These are phyloP conservation scores for Hydrocynus forskahlii DNA, from an alignment of 2,797 vertebrate genomes.

Conservation along the genomic window DNA sequence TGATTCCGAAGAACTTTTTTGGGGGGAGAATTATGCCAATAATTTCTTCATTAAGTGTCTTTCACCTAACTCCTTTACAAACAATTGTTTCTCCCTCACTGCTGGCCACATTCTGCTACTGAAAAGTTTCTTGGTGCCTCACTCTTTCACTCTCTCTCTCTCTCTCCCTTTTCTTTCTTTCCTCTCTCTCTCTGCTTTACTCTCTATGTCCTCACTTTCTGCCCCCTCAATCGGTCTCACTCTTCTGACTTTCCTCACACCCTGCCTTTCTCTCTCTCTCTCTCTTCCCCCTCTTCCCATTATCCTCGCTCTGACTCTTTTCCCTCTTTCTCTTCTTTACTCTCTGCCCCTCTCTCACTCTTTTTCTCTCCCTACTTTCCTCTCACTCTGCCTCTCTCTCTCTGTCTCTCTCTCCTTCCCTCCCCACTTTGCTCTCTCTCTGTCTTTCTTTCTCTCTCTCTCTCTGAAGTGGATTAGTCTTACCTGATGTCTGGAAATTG, in stretches of 20 bases:
- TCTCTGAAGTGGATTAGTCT: neutral
- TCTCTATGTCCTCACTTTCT: no score
- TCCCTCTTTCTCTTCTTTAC: no score
- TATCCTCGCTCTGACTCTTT: no score
- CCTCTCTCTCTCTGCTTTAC: neutral
- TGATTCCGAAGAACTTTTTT: neutral
- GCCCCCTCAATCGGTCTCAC: no score
- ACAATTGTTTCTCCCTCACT: neutral
- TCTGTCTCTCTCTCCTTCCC: neutral
- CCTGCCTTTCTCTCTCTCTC: no score
- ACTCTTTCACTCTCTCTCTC: neutral
- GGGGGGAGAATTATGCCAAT: neutral
- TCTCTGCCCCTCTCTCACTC: no score
- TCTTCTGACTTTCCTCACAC: no score
- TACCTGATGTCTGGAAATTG: conserved; percentile 78
- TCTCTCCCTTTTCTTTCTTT: neutral
- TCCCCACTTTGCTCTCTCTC: neutral
- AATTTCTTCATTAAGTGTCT: neutral
- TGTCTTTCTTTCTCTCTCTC: neutral
- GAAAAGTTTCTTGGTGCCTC: neutral
- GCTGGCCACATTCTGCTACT: neutral
- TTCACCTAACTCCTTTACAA: neutral
- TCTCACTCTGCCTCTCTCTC: no score
- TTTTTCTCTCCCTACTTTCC: no score
- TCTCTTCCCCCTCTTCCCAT: no score